Base-by-base conservation (phyloP, 2,113 vertebrate species). In the Hippocampus zosterae region DNA sequence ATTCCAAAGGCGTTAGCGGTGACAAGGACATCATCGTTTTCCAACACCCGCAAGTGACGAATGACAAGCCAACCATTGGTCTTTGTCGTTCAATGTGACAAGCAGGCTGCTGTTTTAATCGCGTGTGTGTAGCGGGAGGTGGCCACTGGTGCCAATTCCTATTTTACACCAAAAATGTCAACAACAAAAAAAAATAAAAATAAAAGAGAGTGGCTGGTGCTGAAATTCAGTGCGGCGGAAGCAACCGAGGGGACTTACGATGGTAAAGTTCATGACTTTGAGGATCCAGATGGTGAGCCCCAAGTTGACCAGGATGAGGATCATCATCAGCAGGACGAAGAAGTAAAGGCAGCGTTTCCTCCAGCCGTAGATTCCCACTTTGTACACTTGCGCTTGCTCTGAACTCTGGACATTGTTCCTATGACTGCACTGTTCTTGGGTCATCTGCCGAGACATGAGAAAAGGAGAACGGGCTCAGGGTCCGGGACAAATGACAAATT, bases 201-300 rank as follows among this genome's bases (percentile, higher is more conserved):
- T 0, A 37, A 37, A 37, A 37, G 33, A 37, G 33, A 1, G 33
- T 6, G 33, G 33, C 5, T 37, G 33, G 33, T 37, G n/a, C n/a
- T n/a, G n/a, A n/a, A n/a, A n/a, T n/a, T n/a, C n/a, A n/a, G n/a
- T n/a, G 33, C 33, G 33, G 33, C 33, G 5, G 33, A 37, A 37
- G 33, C 5, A 37, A 37, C 33, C 33, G 61, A 23, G 27, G 8
- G 19, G 8, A 96, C 96, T 98, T 95, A 99, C 97, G 80, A 96
- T 98, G 87, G 96, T 98, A 94, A 99, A 99, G 93, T 98, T 97
- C 97, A 99, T 99, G 93, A 99, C 97, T 90, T 98, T 98, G 87
- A 99, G 96, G 91, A 99, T 99, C 97, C 97, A 99, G 94, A 99
- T 98, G 87, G 97, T 99, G 89, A 99, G 94, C 42, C 96, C 96